phyloP scores from a whole-genome alignment of 92 coral and sea anemone genomes.

The Bergia sp. region DNA sequence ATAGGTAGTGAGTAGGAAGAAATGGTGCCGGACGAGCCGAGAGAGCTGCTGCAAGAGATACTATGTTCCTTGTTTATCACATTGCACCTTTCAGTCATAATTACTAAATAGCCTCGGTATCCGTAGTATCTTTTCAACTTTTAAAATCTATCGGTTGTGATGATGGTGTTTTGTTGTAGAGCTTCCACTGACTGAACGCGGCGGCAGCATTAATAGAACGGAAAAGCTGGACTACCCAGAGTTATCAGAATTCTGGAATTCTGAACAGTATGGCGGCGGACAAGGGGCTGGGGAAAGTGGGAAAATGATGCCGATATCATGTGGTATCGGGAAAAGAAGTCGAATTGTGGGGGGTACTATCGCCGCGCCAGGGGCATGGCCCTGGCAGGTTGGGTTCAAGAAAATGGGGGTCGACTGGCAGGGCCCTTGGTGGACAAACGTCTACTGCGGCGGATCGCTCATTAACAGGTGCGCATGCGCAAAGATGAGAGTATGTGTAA shows the following conservation, averaged over 20 bases:
- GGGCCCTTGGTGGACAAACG: constrained; percentile 24
- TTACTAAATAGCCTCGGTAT: too few species aligned
- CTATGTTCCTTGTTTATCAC: too few species aligned
- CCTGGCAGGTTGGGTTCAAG: constrained; percentile 70
- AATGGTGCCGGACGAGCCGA: too few species aligned
- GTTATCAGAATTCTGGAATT: neutral
- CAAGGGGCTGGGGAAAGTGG: neutral
- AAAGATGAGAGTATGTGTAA: neutral
- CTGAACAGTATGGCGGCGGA: neutral
- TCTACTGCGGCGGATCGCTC: constrained; percentile 58
- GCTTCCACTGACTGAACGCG: neutral
- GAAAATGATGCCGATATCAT: constrained; percentile 20
- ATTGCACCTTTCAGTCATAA: too few species aligned
- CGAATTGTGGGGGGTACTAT: constrained; percentile 64
- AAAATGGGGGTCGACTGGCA: neutral
- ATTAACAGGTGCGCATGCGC: constrained; percentile 25
- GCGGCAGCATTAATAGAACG: neutral
- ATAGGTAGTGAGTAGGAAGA: too few species aligned
- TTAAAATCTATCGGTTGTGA: too few species aligned
- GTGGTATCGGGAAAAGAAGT: constrained; percentile 45
- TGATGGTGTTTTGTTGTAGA: neutral
- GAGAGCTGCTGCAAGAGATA: too few species aligned
- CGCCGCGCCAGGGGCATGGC: constrained; percentile 57
- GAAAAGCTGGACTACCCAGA: neutral
- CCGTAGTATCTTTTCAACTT: too few species aligned